Base-by-base conservation (phyloP, 2,113 vertebrate genomes). In the Amblyopsis rosae region DNA sequence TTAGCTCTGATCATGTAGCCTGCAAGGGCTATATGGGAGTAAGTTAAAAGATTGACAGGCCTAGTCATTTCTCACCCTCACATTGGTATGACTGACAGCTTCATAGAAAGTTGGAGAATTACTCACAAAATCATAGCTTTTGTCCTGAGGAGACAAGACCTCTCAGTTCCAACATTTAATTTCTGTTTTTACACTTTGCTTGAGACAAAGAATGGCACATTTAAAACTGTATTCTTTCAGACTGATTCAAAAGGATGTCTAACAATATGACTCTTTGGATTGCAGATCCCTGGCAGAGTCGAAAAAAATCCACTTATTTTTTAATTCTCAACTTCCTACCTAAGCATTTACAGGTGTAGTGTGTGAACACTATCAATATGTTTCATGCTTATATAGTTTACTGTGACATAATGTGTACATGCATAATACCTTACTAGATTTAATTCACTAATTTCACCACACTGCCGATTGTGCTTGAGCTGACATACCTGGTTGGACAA, bases 241-340 rank as follows among this genome's bases (percentile, higher is more conserved):
- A 76, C 13, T 49, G 54, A 73, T 75, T 71, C 59, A 65, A 78
- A 70, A 81, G 63, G 76, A 73, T 84, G 67, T 56, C 72, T 32
- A 72, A 71, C 62, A 87, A 82, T 32, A 55, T 62, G 70, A 75
- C 80, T 86, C 26, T 71, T 83, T 80, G 86, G 84, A 72, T 69
- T 72, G 67, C 5, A 57, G 79, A 47, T 41, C n/a, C 59, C 75
- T 45, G 33, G 70, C 47, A 59, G 2, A 51, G 79, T 72, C 82
- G 73, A 81, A 70, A 80, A 74, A 79, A 81, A 82, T 26, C 26
- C 12, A 66, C 83, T 86, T 89, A 26, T 26, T 26, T 26, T 26
- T 26, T 26, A 26, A 26, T 26, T 26, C 26, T 26, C 49, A 51
- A 51, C 49, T 15, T 51, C 49, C 35, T 41, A 41, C 35, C 4